Conservation (phyloP, 2,797 vertebrate genomes). For the Cossypha niveicapilla region DNA sequence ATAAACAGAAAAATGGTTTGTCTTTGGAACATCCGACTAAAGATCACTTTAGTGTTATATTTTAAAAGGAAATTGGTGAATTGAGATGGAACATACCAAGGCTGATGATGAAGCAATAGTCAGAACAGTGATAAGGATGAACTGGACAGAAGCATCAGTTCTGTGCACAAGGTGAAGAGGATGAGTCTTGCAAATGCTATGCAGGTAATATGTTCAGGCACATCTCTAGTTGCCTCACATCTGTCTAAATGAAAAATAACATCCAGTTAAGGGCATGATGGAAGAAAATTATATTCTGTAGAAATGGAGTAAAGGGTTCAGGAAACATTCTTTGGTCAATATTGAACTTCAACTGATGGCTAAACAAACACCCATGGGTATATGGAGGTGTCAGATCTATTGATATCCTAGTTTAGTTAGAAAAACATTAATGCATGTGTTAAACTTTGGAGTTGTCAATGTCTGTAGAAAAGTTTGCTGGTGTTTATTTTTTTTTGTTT, state of each 20-base stretch:
- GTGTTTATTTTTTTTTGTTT: rapidly evolving
- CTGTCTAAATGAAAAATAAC: background rate
- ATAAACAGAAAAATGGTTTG: background rate
- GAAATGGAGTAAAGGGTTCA: background rate
- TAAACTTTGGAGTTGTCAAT: background rate
- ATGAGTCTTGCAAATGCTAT: background rate
- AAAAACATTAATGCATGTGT: background rate
- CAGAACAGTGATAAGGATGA: background rate
- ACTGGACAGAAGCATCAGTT: background rate
- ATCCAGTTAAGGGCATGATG: background rate
- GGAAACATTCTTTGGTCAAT: background rate
- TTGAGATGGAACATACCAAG: background rate
- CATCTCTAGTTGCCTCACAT: background rate
- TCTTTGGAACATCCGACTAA: background rate
- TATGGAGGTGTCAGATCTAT: background rate
- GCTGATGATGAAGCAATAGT: background rate
- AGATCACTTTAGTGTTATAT: slow-evolving; percentile 20
- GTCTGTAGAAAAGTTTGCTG: background rate
- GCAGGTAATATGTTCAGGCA: slow-evolving; percentile 3
- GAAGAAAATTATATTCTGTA: background rate
- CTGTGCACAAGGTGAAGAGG: background rate
- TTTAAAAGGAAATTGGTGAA: slow-evolving; percentile 2
- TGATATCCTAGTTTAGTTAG: background rate
- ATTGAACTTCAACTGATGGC: background rate
- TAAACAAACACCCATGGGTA: background rate